Evolutionary conservation across 2,797 vertebrate genomes (phyloP), one percentile per base, ranked within the genome.

Genomic region (Neosilurus mollespiculum): DNA sequence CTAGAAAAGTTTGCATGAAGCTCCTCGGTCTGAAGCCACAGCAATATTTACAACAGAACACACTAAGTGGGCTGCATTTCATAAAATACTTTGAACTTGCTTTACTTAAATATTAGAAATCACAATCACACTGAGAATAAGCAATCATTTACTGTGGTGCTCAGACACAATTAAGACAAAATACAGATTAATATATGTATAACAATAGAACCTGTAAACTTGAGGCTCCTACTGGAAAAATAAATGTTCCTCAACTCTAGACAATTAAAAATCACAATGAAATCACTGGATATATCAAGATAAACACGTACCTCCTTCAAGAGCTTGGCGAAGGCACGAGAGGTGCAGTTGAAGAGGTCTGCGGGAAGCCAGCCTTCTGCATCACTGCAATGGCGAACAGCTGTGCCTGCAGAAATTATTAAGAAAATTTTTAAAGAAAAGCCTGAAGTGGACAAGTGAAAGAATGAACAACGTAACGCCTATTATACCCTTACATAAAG

Each of bases 321-420:
- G 34, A 97, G 94, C 82, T 93, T 93, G 84, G 94, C 58, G 76
- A 97, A 97, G 87, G 90, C 88, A 86, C 79, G 14, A 0, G 94
- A 95, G 83, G 96, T 96, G 80, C 96, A 97, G 91, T 96, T 97
- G 89, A 96, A 96, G 88, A 97, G 95, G 79, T 96, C 95, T 0
- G 96, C 94, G 49, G 94, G 93, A 81, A 96, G 93, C 96, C 96
- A 97, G 84, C 95, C 95, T 70, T 93, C 95, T 83, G 96, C 94
- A 14, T 94, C 92, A 0, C 93, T 96, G 89, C 96, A 97, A 53
- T 97, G 96, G 3, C 96, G 94, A 66, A 97, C 88, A 0, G 96
- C 96, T 0, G 95, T 96, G 61, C 96, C 96, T 97, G 71, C 79
- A 22, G 58, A 65, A 56, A 67, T 30, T 18, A 71, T 3, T 22